Percentiles rank a stretch among this genome's conserved stretches.
Conservation (phyloP, 1,140 invertebrate species). For the Neodiprion virginianus region DNA sequence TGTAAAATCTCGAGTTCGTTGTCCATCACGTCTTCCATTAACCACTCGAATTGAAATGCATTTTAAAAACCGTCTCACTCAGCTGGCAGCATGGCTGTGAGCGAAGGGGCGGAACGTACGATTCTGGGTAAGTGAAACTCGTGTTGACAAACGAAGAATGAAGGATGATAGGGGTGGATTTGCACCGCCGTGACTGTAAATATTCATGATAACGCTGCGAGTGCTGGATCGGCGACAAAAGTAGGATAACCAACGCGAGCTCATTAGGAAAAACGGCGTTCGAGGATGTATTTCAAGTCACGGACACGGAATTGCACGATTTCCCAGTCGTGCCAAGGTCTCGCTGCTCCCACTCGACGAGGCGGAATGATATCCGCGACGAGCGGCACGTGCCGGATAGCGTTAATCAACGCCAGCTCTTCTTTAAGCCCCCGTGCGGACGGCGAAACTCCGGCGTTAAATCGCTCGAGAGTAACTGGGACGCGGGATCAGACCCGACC, state of each 20-base stretch:
- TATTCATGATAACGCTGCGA: not conserved
- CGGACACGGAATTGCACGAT: not conserved
- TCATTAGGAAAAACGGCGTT: no score
- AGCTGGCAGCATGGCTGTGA: no score
- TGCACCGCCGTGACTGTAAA: not conserved
- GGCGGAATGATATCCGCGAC: not conserved
- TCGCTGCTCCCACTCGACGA: not conserved
- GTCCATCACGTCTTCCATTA: no score
- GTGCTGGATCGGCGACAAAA: not conserved
- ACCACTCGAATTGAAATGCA: no score
- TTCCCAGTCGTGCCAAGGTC: not conserved
- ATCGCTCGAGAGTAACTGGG: constrained; percentile 3
- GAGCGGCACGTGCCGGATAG: not conserved
- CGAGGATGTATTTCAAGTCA: not conserved
- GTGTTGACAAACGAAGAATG: not conserved
- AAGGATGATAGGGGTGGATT: not conserved
- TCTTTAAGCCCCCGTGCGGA: not conserved
- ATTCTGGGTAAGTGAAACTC: not conserved
- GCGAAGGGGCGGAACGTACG: no score
- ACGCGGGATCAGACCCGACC: not conserved
- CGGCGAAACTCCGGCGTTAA: not conserved
- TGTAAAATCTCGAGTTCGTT: no score
- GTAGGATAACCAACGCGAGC: no score
- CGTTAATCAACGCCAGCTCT: not conserved
- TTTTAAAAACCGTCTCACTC: no score